phyloP scores from a whole-genome alignment of 2,888 invertebrate species.

The Myopa testacea region DNA sequence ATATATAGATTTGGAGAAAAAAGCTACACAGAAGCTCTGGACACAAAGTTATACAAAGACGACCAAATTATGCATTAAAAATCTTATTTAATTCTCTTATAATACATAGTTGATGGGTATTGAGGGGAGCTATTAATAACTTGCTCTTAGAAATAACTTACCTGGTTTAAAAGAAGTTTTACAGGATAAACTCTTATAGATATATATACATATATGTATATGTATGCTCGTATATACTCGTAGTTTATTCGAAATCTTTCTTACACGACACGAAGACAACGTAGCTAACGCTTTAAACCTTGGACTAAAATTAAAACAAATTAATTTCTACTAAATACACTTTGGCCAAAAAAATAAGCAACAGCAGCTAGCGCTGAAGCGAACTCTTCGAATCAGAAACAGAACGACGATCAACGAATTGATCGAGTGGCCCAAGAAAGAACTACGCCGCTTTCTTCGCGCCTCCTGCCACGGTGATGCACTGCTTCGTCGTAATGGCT shows the following conservation, averaged over 20 bases:
- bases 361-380: constrained; percentile 10
- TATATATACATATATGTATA: not conserved
- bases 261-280: constrained; percentile 9
- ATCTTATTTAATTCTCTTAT: too few species aligned
- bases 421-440: constrained; percentile 41
- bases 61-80: too few species aligned
- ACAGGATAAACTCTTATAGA: not conserved
- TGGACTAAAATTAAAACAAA: constrained; percentile 64
- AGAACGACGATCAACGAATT: constrained; percentile 31
- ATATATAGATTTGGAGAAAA: constrained; percentile 24
- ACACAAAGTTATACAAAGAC: not conserved
- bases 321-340: constrained; percentile 33
- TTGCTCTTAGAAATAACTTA: constrained; percentile 1
- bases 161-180: constrained; percentile 10
- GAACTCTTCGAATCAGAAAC: constrained; percentile 34
- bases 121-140: not conserved
- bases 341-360: constrained; percentile 39
- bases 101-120: too few species aligned
- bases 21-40: constrained; percentile 15
- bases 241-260: not conserved
- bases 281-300: constrained; percentile 60
- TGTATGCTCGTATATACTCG: not conserved
- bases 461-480: constrained; percentile 30
- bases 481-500: constrained; percentile 28
- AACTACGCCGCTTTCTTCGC: constrained; percentile 23